Conservation (phyloP, 2,113 vertebrate genomes). For the Austrofundulus limnaeus region DNA sequence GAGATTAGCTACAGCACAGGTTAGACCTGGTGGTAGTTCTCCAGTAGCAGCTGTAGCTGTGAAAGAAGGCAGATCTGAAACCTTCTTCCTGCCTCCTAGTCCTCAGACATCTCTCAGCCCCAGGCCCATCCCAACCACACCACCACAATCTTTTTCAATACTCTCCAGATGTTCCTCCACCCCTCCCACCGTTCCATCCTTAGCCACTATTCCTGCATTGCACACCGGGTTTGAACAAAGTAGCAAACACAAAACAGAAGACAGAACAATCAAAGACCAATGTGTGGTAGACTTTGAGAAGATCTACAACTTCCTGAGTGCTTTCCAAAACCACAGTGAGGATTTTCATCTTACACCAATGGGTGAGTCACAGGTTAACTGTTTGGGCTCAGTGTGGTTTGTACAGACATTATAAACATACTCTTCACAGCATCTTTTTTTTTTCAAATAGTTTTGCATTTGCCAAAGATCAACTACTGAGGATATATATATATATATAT, state of each 20-base stretch:
- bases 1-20: background rate
- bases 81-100: background rate
- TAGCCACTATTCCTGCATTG: accelerated
- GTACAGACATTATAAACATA: no score
- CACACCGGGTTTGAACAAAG: background rate
- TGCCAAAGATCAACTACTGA: no score
- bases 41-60: background rate
- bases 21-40: background rate
- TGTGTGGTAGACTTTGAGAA: conserved; percentile 74
- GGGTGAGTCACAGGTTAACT: conserved; percentile 63
- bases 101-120: background rate
- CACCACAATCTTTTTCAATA: background rate
- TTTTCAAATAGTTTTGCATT: no score
- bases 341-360: conserved; percentile 63
- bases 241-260: background rate
- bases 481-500: no score
- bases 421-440: no score
- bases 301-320: conserved; percentile 73
- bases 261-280: conserved; percentile 3
- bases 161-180: background rate
- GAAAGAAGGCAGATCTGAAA: no score
- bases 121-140: accelerated
- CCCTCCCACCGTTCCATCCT: accelerated
- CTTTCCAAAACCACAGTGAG: conserved; percentile 15
- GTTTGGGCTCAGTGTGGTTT: no score